Base-by-base conservation (phyloP, 2,113 vertebrate species). In the Tautogolabrus adspersus region DNA sequence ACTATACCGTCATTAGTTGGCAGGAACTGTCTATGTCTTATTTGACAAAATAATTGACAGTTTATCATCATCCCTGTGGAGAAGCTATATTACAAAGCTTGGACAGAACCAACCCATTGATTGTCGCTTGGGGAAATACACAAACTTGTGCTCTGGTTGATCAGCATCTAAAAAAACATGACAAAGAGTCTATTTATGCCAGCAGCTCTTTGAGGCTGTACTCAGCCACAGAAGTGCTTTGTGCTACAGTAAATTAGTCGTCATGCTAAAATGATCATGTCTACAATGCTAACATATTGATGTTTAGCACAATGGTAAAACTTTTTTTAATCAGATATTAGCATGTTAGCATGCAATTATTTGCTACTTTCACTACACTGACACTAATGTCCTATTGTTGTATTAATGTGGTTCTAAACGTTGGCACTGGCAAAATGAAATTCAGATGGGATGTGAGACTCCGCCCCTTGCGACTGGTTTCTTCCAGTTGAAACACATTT, bases 1-100 rank as follows among this genome's bases (percentile, higher is more conserved):
- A 83, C 75, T 82, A 11, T 22, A 5, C 30, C 57, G 62, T 81
- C 60, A 71, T 71, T 81, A 46, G 10, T 71, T 89, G 79, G 72
- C 74, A 86, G 57, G n/a, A 71, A 69, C 6, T 60, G 44, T 64
- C 16, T n/a, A 8, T 63, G 51, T 77, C 67, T 84, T 76, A 82
- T 82, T 69, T 79, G 51, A 83, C 59, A 60, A 40, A 56, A 64
- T 56, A 42, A 55, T 66, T 83, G 61, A 75, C 57, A 79, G 64
- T 63, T 81, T 60, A 46, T 56, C 54, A 46, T 56, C 54, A 58
- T 15, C 10, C 51, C 37, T 10, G 52, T 42, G 40, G 30, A 65
- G 78, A 68, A 54, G 70, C 13, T 26, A 0, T 59, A 12, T 71
- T 26, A 57, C 44, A 11, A 40, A 46, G 38, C 47, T 22, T 44